Evolutionary conservation across 2,888 invertebrate species (phyloP).

Genomic region (Melinaea marsaeus): DNA sequence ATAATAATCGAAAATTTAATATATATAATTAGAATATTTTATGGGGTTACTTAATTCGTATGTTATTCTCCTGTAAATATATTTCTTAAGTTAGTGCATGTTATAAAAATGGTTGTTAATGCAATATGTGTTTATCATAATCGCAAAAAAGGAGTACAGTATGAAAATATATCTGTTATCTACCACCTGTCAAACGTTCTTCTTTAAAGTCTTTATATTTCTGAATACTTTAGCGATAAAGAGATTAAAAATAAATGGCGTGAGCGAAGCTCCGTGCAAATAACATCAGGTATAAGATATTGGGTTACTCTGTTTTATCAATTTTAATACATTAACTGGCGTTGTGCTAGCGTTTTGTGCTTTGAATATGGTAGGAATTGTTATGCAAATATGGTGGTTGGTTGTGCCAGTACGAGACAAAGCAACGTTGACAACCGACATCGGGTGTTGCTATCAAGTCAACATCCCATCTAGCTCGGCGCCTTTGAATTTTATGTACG

Average conservation of each 20-base stretch:
- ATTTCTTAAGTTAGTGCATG: too few species aligned
- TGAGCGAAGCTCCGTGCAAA: too few species aligned
- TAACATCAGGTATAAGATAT: background rate
- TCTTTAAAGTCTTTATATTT: too few species aligned
- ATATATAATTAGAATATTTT: background rate
- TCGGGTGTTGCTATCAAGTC: slow-evolving; percentile 64
- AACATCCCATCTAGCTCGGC: slow-evolving; percentile 52
- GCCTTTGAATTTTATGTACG: slow-evolving; percentile 37
- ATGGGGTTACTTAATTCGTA: too few species aligned
- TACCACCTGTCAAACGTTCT: too few species aligned
- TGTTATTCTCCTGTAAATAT: too few species aligned
- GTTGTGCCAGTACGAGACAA: slow-evolving; percentile 73
- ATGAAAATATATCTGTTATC: too few species aligned
- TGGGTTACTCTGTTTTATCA: slow-evolving; percentile 10
- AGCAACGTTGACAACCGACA: slow-evolving; percentile 70
- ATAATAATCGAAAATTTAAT: slow-evolving; percentile 4
- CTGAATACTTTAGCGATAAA: too few species aligned
- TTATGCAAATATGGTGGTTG: slow-evolving; percentile 73
- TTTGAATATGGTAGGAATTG: slow-evolving; percentile 44
- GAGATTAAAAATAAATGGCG: too few species aligned
- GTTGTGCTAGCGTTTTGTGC: slow-evolving; percentile 23
- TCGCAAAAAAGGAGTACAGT: too few species aligned
- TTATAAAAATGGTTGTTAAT: too few species aligned
- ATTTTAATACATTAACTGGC: slow-evolving; percentile 29
- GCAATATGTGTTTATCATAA: too few species aligned